phyloP scores from a whole-genome alignment of 2,888 invertebrate genomes.

The Lepeophtheirus nordmannii region DNA sequence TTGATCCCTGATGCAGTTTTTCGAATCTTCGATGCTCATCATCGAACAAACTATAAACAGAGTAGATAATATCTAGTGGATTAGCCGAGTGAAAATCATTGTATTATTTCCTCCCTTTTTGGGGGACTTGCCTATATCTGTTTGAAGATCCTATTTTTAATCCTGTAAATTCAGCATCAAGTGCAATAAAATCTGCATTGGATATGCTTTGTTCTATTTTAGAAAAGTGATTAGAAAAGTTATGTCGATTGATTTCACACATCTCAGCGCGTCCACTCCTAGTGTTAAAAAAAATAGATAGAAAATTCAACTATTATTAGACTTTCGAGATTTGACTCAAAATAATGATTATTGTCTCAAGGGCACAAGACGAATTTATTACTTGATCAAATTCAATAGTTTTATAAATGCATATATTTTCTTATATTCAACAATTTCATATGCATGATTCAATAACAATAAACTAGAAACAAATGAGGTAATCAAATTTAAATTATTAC shows the following conservation, averaged over 20 bases:
- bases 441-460: no score
- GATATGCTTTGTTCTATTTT: not conserved
- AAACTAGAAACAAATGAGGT: no score
- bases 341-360: no score
- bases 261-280: not conserved
- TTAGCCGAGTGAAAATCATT: not conserved
- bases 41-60: slow-evolving; percentile 6
- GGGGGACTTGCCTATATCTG: not conserved
- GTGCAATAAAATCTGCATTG: not conserved
- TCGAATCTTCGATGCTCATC: not conserved
- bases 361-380: no score
- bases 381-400: no score
- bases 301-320: no score
- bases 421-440: no score
- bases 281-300: no score
- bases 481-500: no score
- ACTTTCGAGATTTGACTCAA: no score
- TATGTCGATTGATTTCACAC: not conserved
- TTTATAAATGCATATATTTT: no score
- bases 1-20: not conserved
- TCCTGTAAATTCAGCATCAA: slow-evolving; percentile 13
- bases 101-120: not conserved
- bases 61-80: not conserved
- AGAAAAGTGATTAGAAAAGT: not conserved
- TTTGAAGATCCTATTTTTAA: not conserved